Evolutionary conservation across 1,140 invertebrate species (phyloP), one percentile per base, ranked within the genome.

Genomic region (Aphelenchoides fujianensis): DNA sequence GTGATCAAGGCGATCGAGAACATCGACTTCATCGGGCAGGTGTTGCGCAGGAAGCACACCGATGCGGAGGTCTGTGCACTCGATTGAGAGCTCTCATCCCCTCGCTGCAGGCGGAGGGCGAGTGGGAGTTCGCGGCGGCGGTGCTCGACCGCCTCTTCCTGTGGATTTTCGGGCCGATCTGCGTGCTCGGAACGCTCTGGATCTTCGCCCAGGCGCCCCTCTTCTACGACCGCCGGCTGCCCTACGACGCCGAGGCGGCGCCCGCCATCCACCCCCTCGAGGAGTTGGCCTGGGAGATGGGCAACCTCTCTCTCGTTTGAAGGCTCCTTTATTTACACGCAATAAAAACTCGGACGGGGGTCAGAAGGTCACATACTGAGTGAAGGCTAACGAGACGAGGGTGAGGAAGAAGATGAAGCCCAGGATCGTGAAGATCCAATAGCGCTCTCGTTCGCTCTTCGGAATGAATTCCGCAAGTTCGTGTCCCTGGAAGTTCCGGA

Each of bases 201-300:
- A 97, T 98, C 84, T 95, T 98, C 84, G 89, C 97, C 62, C 91
- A 93, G 86, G 95, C 96, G 37, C 95, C 95, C 36, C 91, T 92
- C 30, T 89, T 97, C 64, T 98, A 98, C 87, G 95, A 97, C 86
- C 91, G 31, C 31, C 16, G 63, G 53, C n/a, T 61, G 16, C 59
- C 59, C 2, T 48, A 48, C 41, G 41, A 48, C 41, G n/a, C 36
- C n/a, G 1, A 27, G 19, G n/a, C 31, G 31, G n/a, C 59, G n/a
- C 59, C n/a, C n/a, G 36, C n/a, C 31, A 31, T 61, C n/a, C 2
- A 19, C 27, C 31, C 59, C 28, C n/a, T 61, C 27, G 59, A 61
- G n/a, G 59, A 61, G 2, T n/a, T 61, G 59, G 59, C 41, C 12
- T 48, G 41, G 41, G 23, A 23, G 23, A 48, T 48, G 41, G 41